phyloP scores from a whole-genome alignment of 2,888 invertebrate genomes.

The Temnothorax unifasciatus region DNA sequence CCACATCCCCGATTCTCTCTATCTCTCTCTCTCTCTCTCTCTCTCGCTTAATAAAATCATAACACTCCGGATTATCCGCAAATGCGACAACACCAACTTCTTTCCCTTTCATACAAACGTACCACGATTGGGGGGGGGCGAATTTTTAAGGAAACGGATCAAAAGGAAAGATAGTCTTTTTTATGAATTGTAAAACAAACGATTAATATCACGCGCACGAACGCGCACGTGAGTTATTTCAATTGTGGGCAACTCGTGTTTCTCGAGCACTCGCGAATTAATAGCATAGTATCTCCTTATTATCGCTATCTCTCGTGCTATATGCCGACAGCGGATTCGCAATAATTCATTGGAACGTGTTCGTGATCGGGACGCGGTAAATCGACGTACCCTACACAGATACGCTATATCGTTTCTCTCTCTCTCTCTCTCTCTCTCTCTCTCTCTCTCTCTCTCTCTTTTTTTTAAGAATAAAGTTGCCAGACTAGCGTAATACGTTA shows the following conservation, averaged over 20 bases:
- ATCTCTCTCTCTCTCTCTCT: neutral
- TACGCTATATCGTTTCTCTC: neutral
- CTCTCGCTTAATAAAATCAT: conserved; percentile 63
- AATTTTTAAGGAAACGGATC: neutral
- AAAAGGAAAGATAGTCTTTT: neutral
- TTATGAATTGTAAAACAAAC: neutral
- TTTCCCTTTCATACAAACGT: neutral
- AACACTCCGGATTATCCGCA: conserved; percentile 59
- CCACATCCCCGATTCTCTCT: neutral
- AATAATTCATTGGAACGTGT: conserved; percentile 48
- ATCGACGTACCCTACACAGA: conserved; percentile 9
- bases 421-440: too few relatives aligned
- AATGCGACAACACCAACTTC: conserved; percentile 22
- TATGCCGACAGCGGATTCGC: conserved; percentile 30
- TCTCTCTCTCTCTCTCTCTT: neutral
- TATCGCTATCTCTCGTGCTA: conserved; percentile 34
- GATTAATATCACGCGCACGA: conserved; percentile 29
- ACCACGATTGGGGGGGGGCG: conserved; percentile 3
- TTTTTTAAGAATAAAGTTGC: neutral
- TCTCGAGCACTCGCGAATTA: conserved; percentile 45
- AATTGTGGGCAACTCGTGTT: conserved; percentile 23
- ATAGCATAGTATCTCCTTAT: conserved; percentile 45
- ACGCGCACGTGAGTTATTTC: conserved; percentile 33
- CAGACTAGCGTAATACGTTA: conserved; percentile 18
- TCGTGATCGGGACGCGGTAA: conserved; percentile 42